A percentile compares a stretch with the other conserved stretches of the same genome.
phyloP scores from a whole-genome alignment of 2,888 invertebrate species.

The Drosophila siamana region DNA sequence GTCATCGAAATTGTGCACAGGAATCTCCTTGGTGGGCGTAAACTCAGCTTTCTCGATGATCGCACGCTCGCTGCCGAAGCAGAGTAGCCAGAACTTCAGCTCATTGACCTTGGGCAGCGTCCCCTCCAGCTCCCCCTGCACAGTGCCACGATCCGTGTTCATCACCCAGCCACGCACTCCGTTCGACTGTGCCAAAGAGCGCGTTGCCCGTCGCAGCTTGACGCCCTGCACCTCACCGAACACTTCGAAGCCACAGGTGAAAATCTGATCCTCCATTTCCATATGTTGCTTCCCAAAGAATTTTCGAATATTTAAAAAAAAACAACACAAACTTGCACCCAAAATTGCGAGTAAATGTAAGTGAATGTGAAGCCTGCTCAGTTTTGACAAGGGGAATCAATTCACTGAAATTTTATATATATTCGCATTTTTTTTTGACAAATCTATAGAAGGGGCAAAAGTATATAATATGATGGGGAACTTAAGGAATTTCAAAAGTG shows the following conservation, averaged over 20 bases:
- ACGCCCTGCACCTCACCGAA: constrained; percentile 77
- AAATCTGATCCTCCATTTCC: constrained; percentile 53
- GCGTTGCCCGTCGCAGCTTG: constrained; percentile 86
- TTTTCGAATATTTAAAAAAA: not conserved
- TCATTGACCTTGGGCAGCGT: constrained; percentile 86
- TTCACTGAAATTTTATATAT: too few species aligned
- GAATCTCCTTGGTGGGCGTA: constrained; percentile 88
- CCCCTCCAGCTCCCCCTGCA: constrained; percentile 88
- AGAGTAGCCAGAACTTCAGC: constrained; percentile 87
- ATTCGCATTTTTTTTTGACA: too few species aligned
- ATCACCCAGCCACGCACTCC: constrained; percentile 88
- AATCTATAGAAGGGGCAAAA: too few species aligned
- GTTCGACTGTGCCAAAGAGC: constrained; percentile 86
- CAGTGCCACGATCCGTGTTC: constrained; percentile 88
- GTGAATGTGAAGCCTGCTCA: not conserved
- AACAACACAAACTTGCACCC: not conserved
- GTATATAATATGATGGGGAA: too few species aligned
- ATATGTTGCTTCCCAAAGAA: constrained; percentile 16
- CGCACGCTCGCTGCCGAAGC: constrained; percentile 90
- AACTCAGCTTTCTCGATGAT: constrained; percentile 90
- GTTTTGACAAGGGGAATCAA: not conserved
- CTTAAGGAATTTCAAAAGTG: too few species aligned
- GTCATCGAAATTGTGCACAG: constrained; percentile 85
- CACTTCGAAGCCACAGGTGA: constrained; percentile 74
- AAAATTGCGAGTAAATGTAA: not conserved